Evolutionary conservation across 2,797 vertebrate genomes (phyloP).

Genomic region (Myripristis murdjan): DNA sequence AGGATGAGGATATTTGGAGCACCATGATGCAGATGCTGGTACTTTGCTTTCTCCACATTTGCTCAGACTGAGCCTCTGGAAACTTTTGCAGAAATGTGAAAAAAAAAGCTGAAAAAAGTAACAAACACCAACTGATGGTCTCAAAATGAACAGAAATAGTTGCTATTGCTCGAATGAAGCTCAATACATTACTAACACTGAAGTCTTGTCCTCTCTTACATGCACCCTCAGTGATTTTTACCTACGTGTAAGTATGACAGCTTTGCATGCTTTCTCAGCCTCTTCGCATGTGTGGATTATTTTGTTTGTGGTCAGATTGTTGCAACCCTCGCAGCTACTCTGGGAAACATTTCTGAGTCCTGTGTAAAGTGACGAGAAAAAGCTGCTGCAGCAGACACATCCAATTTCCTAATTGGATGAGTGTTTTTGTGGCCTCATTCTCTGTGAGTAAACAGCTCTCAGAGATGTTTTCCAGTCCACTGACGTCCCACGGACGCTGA

Average conservation of each 20-base stretch:
- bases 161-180: no score
- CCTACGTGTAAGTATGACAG: no score
- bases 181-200: no score
- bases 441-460: conserved; percentile 22
- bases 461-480: conserved; percentile 43
- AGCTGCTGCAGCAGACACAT: neutral
- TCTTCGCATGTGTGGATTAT: neutral
- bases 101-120: no score
- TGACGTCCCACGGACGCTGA: conserved; percentile 28
- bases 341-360: neutral
- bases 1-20: no score
- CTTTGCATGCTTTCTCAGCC: neutral
- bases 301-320: neutral
- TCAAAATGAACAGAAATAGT: no score
- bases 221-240: neutral
- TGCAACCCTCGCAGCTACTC: neutral
- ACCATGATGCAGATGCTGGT: neutral
- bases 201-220: neutral
- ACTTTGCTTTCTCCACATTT: neutral
- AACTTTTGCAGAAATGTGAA: no score
- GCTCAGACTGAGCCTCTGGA: neutral
- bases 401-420: conserved; percentile 47
- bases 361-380: neutral
- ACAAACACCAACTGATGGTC: no score
- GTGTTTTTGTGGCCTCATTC: conserved; percentile 19